Base-by-base conservation (phyloP, 2,797 vertebrate species). In the Fratercula arctica region DNA sequence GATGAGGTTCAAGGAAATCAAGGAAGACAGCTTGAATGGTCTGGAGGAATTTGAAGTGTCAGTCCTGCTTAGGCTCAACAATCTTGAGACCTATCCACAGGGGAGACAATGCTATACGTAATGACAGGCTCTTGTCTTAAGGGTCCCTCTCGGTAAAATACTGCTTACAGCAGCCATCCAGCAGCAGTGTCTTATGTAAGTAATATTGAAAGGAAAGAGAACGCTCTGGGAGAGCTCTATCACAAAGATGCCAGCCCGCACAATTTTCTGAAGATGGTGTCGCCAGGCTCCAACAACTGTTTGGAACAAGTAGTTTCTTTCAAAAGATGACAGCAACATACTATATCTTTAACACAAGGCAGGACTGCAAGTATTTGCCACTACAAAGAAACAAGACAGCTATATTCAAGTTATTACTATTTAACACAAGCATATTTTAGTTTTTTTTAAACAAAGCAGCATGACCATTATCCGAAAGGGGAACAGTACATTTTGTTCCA, bases 21-120 rank as follows among this genome's bases (percentile, higher is more conserved):
- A 96, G 90, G 48, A 87, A 96, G 98, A 98, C 96, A 97, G 94
- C 79, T 83, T 94, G 96, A 96, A 97, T 85, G 91, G 92, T 96
- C 95, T 98, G 92, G 82, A 86, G 93, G 96, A 98, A 98, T 96
- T 82, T 97, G 82, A 97, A 95, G 90, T 96, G 97, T 98, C 97
- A 96, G 93, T 97, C 95, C 93, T 91, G 91, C 92, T 98, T 97
- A 98, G 96, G 84, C 95, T 97, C 96, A 93, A 95, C 90, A 95
- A 92, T 92, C 92, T 64, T 92, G 94, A 97, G 82, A 80, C 69
- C 90, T 76, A 41, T 96, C 87, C 84, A 89, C 93, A 90, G 89
- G 97, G 93, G 92, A 91, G 95, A 85, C 83, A 83, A 84, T 13
- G 76, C 81, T 83, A 70, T 87, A 96, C 68, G 25, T 91, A 96